These are phyloP conservation scores for Isaurus tuberculatus DNA, from an alignment of 92 coral and sea anemone species.

Conservation along the genomic window DNA sequence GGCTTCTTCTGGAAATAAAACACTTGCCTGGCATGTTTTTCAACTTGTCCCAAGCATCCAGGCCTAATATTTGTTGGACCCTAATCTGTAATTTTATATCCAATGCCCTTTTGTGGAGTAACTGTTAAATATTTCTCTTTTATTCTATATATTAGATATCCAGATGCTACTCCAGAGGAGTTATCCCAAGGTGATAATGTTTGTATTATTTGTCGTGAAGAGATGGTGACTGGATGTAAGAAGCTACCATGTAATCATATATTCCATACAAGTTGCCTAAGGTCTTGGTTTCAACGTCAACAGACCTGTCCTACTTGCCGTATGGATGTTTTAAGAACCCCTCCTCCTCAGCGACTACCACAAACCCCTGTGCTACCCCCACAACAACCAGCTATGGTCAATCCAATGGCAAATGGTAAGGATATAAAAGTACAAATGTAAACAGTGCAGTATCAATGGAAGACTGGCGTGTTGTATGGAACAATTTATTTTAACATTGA, in stretches of 20 bases:
- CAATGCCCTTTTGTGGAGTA: too few relatives aligned
- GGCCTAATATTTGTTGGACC: too few relatives aligned
- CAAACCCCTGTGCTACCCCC: constrained; percentile 64
- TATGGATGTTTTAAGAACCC: constrained; percentile 93
- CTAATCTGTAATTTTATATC: too few relatives aligned
- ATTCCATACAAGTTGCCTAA: constrained; percentile 95
- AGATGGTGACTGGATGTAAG: constrained; percentile 96
- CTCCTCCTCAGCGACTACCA: constrained; percentile 51
- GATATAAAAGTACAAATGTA: not conserved
- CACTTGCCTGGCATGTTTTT: too few relatives aligned
- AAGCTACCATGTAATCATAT: constrained; percentile 98
- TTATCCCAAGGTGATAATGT: constrained; percentile 94
- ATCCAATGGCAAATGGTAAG: constrained; percentile 44
- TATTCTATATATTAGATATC: constrained; percentile 64
- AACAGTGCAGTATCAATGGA: too few relatives aligned
- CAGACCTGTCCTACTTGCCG: constrained; percentile 99
- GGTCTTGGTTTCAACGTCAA: constrained; percentile 98
- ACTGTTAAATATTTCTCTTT: not conserved
- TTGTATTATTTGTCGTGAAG: constrained; percentile 97
- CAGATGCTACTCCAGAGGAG: constrained; percentile 98
- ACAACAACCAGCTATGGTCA: constrained; percentile 55
- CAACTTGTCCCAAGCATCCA: too few relatives aligned
- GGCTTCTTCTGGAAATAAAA: too few relatives aligned
- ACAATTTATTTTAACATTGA: too few relatives aligned
- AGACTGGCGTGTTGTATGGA: too few relatives aligned